Evolutionary conservation across 2,888 invertebrate genomes (phyloP).

Genomic region (Chrysotoxum bicinctum): DNA sequence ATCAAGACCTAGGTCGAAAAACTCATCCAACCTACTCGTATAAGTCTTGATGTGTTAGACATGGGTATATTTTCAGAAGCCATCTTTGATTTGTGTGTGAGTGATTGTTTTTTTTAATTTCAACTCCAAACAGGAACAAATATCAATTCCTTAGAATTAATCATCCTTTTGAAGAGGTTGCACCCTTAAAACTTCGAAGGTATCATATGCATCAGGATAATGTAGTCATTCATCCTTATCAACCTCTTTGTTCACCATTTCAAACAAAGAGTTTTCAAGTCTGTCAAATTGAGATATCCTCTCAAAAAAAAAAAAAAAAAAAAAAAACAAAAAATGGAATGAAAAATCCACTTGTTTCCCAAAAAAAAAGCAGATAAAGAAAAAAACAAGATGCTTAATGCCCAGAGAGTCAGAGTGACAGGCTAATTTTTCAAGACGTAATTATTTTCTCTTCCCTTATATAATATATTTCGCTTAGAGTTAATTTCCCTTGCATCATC

Average conservation of each 20-base stretch:
- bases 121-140: not conserved
- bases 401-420: constrained; percentile 54
- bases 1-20: too few species aligned
- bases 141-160: not conserved
- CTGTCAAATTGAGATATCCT: constrained; percentile 62
- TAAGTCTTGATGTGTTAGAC: too few species aligned
- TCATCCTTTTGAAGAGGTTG: not conserved
- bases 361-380: not conserved
- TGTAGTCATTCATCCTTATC: constrained; percentile 5
- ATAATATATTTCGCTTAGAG: not conserved
- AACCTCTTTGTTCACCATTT: constrained; percentile 36
- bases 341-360: constrained; percentile 61
- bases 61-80: not conserved
- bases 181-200: not conserved
- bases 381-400: constrained; percentile 56
- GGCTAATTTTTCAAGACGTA: constrained; percentile 72
- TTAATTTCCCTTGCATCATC: constrained; percentile 49
- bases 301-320: not conserved
- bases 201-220: not conserved
- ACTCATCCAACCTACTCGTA: too few species aligned
- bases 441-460: constrained; percentile 43
- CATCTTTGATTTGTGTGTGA: not conserved
- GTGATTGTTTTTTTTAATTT: not conserved
- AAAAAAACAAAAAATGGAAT: not conserved
- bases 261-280: constrained; percentile 20